A percentile compares a stretch with the other conserved stretches of the same genome.
These are phyloP conservation scores for Hoplostethus atlanticus DNA, from an alignment of 2,797 vertebrate species.

Conservation along the genomic window DNA sequence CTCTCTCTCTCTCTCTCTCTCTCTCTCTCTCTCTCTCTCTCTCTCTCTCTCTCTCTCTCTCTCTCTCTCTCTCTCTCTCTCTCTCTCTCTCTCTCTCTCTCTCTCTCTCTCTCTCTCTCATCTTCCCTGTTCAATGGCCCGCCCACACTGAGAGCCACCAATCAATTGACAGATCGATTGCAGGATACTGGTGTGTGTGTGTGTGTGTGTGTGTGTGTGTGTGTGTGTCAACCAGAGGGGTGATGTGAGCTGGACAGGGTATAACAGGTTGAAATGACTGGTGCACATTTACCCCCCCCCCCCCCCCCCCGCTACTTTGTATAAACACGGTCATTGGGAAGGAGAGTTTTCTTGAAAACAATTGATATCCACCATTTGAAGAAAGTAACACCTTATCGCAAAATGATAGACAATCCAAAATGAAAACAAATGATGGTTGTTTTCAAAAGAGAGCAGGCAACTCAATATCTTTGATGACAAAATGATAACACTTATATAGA, in stretches of 20 bases:
- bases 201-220: neutral
- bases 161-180: conserved; percentile 50
- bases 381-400: too few relatives aligned
- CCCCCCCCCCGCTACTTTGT: too few relatives aligned
- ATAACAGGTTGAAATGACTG: neutral
- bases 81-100: neutral
- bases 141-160: conserved; percentile 14
- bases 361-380: too few relatives aligned
- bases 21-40: conserved; percentile 10
- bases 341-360: neutral
- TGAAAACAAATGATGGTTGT: too few relatives aligned
- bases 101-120: conserved; percentile 13
- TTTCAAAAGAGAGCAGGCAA: neutral
- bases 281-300: neutral
- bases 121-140: conserved; percentile 1
- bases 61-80: conserved; percentile 4
- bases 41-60: conserved; percentile 12
- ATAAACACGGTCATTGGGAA: neutral
- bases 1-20: conserved; percentile 10
- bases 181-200: neutral
- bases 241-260: neutral
- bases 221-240: neutral
- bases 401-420: too few relatives aligned
- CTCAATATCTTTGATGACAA: neutral
- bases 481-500: neutral